phyloP scores from a whole-genome alignment of 2,113 vertebrate genomes.

The Miniopterus natalensis region DNA sequence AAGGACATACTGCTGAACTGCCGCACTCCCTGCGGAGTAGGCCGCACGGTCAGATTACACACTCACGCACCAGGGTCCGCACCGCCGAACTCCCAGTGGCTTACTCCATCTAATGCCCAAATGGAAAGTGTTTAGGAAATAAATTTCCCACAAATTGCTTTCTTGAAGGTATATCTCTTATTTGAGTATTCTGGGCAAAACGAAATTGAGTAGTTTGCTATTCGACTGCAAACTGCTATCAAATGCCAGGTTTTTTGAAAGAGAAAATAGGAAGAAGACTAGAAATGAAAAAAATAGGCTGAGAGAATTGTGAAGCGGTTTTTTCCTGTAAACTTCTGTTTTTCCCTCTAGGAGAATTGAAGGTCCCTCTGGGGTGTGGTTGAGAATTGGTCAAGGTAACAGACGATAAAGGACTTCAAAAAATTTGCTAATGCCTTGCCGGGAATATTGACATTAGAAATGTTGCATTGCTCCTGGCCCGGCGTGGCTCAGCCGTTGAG shows the following conservation, averaged over 20 bases:
- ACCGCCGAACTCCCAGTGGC: not conserved
- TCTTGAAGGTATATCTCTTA: not conserved
- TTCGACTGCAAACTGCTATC: not conserved
- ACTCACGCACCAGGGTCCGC: not conserved
- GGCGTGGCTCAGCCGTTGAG: no score
- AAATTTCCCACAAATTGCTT: not conserved
- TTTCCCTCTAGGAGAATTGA: not conserved
- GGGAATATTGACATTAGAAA: slow-evolving; percentile 16
- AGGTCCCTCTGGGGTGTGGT: not conserved
- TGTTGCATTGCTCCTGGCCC: not conserved
- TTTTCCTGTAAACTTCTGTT: not conserved
- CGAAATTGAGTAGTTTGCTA: not conserved
- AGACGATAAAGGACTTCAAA: not conserved
- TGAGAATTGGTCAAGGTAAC: not conserved
- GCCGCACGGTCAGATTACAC: slow-evolving; percentile 15
- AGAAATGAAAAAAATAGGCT: not conserved
- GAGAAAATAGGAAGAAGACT: not conserved
- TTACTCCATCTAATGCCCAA: not conserved
- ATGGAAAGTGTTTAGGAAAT: not conserved
- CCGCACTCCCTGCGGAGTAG: not conserved
- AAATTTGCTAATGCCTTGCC: not conserved
- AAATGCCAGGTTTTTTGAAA: not conserved
- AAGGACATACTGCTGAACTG: not conserved
- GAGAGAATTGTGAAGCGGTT: not conserved
- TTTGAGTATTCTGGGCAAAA: not conserved